Evolutionary conservation across 2,797 vertebrate species (phyloP).

Genomic region (Falco naumanni): DNA sequence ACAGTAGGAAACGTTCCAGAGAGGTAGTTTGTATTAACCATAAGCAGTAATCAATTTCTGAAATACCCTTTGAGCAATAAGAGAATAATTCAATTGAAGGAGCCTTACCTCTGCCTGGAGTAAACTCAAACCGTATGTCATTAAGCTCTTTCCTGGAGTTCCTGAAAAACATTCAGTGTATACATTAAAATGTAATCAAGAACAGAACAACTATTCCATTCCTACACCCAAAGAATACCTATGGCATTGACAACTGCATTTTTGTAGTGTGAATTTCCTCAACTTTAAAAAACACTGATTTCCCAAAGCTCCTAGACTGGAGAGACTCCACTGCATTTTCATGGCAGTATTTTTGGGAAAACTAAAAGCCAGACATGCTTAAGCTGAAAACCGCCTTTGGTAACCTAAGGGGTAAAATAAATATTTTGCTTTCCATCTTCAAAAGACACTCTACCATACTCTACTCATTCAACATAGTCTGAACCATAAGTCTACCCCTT

Average conservation of each 20-base stretch:
- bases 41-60: slow-evolving; percentile 67
- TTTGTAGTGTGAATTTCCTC: background rate
- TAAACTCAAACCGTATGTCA: slow-evolving; percentile 98
- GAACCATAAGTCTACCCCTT: fast-evolving
- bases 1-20: slow-evolving; percentile 38
- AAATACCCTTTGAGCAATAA: slow-evolving; percentile 67
- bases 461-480: background rate
- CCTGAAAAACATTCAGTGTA: slow-evolving; percentile 80
- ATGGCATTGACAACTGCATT: background rate
- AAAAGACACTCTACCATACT: background rate
- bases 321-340: background rate
- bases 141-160: slow-evolving; percentile 98
- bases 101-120: slow-evolving; percentile 93
- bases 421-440: background rate
- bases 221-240: background rate
- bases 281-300: background rate
- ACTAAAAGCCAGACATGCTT: background rate
- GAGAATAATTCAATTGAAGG: slow-evolving; percentile 67
- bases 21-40: slow-evolving; percentile 51
- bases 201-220: background rate
- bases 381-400: background rate
- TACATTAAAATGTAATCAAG: slow-evolving; percentile 72
- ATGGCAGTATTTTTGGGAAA: background rate
- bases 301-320: background rate
- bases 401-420: background rate